phyloP scores from a whole-genome alignment of 2,113 vertebrate species.

The Entomyzon cyanotis region DNA sequence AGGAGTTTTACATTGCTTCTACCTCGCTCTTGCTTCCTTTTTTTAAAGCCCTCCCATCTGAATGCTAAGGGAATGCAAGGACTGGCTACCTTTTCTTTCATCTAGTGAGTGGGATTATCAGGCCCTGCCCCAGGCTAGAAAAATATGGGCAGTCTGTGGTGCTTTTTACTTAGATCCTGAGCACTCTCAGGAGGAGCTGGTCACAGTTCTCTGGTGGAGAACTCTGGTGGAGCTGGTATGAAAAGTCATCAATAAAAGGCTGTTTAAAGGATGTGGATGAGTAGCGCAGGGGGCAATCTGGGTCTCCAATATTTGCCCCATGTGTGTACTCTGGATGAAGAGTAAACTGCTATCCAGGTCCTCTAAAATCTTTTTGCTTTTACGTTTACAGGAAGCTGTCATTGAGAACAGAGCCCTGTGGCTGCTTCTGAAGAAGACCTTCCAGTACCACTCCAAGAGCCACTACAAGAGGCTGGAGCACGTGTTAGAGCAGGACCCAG shows the following conservation, averaged over 20 bases:
- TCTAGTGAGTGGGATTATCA: neutral
- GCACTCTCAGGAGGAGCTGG: neutral
- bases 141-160: neutral
- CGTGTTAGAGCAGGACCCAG: slow-evolving; percentile 53
- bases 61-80: neutral
- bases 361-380: neutral
- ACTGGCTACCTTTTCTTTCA: neutral
- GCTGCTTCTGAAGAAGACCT: slow-evolving; percentile 67
- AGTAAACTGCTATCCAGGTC: neutral
- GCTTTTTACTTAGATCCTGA: neutral
- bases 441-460: slow-evolving; percentile 68
- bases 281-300: neutral
- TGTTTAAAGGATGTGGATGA: neutral
- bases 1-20: neutral
- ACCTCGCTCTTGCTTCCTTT: neutral
- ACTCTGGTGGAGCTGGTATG: neutral
- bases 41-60: neutral
- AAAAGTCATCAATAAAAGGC: neutral
- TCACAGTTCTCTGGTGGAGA: neutral
- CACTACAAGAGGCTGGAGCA: slow-evolving; percentile 71
- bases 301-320: neutral
- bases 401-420: slow-evolving; percentile 78
- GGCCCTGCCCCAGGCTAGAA: neutral
- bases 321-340: neutral
- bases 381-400: slow-evolving; percentile 69